Evolutionary conservation across 1,140 invertebrate genomes (phyloP), one percentile per base, ranked within the genome.

Genomic region (Oryzaephilus surinamensis): DNA sequence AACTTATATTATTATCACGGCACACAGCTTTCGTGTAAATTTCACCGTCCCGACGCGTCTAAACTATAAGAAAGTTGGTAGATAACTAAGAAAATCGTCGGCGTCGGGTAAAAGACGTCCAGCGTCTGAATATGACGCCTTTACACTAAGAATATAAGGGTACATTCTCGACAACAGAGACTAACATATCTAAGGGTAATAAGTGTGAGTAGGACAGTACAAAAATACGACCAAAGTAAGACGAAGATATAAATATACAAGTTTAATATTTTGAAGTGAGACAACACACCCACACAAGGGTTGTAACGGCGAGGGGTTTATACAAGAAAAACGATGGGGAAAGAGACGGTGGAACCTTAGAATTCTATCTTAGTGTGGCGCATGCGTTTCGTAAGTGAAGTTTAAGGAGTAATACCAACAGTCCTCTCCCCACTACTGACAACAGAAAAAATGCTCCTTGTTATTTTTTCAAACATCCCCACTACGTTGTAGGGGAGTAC

Each of bases 71-170:
- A 54, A 56, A 52, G 45, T 45, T 41, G 42, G 50, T 29, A 39
- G 36, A 47, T 55, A 59, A 59, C 56, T 60, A 62, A 62, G 60
- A 59, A 57, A 57, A 52, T 32, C 51, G 55, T 47, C 53, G 52
- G 46, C 51, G 51, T 50, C 48, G 43, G 41, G 34, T n/a, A 51
- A 48, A 55, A 55, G 57, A 61, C 58, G 54, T 52, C 58, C 48
- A 56, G 55, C 58, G 56, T 58, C 58, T 58, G 53, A 61, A 53
- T 52, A 55, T 47, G 54, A 55, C 56, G 52, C 57, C 55, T 58
- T 55, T 44, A 48, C 41, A 62, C 58, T 59, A 58, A 60, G 59
- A 61, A 59, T 56, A 52, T 53, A 57, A 52, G 51, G 53, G 54
- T 52, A 54, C 48, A 48, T 52, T 53, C 43, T 43, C 40, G 38